Evolutionary conservation across 2,113 vertebrate genomes (phyloP).

Genomic region (Pelmatolapia mariae): DNA sequence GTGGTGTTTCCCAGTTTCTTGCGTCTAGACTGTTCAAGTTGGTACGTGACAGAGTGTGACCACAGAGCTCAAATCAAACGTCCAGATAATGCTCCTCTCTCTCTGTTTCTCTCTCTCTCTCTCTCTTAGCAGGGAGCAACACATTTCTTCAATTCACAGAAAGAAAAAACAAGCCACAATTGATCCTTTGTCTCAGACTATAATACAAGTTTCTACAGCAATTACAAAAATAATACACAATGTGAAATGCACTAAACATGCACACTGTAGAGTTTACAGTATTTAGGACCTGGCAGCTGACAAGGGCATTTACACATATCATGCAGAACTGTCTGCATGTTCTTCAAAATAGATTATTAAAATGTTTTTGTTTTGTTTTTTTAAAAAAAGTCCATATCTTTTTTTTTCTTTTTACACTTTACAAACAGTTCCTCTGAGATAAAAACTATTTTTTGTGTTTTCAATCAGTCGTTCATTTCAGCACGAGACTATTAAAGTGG

Average conservation of each 20-base stretch:
- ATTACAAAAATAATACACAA: slow-evolving; percentile 67
- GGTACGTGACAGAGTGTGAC: slow-evolving; percentile 28
- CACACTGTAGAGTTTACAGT: slow-evolving; percentile 30
- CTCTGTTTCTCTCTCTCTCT: background rate
- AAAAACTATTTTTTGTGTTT: slow-evolving; percentile 41
- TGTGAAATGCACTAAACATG: slow-evolving; percentile 48
- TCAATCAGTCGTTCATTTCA: slow-evolving; percentile 18
- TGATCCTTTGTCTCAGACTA: slow-evolving; percentile 45
- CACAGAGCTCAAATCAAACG: slow-evolving; percentile 53
- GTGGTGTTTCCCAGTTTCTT: slow-evolving; percentile 15
- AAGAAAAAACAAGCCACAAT: slow-evolving; percentile 55
- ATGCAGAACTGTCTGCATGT: slow-evolving; percentile 59
- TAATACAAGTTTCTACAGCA: slow-evolving; percentile 80
- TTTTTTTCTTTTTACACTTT: slow-evolving; percentile 71
- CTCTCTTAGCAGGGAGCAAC: slow-evolving; percentile 9
- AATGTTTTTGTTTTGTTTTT: background rate
- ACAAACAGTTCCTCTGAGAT: slow-evolving; percentile 63
- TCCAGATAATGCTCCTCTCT: slow-evolving; percentile 43
- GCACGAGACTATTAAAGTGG: background rate
- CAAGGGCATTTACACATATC: slow-evolving; percentile 74
- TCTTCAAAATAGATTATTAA: slow-evolving; percentile 66
- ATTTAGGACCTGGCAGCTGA: slow-evolving; percentile 43
- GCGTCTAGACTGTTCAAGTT: background rate
- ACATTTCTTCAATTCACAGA: slow-evolving; percentile 69
- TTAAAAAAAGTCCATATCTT: slow-evolving; percentile 39